Base-by-base conservation (phyloP, 2,888 invertebrate species). In the Luperina nickerlii region DNA sequence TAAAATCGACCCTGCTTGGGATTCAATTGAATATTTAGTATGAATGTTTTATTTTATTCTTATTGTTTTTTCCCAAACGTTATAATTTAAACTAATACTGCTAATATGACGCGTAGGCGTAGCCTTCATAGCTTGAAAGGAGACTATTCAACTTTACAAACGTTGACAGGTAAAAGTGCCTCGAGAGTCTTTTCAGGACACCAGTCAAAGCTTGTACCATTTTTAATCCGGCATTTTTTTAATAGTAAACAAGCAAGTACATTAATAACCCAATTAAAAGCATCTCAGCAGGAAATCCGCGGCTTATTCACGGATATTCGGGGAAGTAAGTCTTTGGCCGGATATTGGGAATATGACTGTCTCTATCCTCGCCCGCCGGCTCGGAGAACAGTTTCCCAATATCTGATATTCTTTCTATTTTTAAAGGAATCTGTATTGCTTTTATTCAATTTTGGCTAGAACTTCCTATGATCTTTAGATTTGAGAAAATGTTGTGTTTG, bases 311-410 rank as follows among this genome's bases (percentile, higher is more conserved):
- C 51, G 24, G 72, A 73, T 75, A 74, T 75, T 74, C 79, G 57
- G 54, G 38, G 27, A 76, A 73, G 27, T 69, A 42, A 76, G 80
- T 72, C 67, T 75, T 82, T 54, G 51, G 74, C 76, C 74, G 87
- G 81, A 87, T 87, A 87, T 84, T 85, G 73, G n/a, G 63, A 66
- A 69, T 84, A 69, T 69, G 71, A 65, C 70, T 38, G 74, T 45
- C 18, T 74, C 54, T 5, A 18, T 27, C n/a, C 27, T 20, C 27
- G 57, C 32, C 45, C 27, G 60, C 68, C 32, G 62, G 45, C 65
- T 45, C 45, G 8, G 54, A 24, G 24, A 60, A 60, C 69, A 20
- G 27, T 71, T 63, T 71, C 67, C 67, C 67, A 62, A 69, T 77
- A 66, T 74, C 42, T 65, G 60, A 66, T 72, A 78, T 65, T 74